Conservation (phyloP, 2,888 invertebrate species). For the Athripsodes cinereus region DNA sequence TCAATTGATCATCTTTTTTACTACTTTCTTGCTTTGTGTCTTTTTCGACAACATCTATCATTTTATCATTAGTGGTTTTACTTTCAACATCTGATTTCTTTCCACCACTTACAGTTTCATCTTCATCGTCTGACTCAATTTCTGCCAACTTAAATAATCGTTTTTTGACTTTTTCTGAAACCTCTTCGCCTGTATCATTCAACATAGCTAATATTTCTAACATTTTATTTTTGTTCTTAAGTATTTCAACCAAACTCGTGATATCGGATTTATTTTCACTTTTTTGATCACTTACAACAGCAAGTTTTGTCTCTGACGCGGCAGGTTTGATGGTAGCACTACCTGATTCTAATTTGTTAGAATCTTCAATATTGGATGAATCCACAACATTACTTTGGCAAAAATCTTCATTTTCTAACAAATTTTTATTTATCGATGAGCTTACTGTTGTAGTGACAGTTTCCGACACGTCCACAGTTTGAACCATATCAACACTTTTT, state of each 20-base stretch:
- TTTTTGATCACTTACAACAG: not conserved
- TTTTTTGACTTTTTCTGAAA: constrained; percentile 49
- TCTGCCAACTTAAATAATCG: constrained; percentile 53
- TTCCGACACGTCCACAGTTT: no score
- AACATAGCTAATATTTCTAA: constrained; percentile 43
- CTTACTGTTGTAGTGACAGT: no score
- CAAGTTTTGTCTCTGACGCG: not conserved
- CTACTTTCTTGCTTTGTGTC: no score
- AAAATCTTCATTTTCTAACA: not conserved
- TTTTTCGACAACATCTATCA: no score
- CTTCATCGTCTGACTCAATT: constrained; percentile 45
- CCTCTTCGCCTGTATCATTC: constrained; percentile 37
- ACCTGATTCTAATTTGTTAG: not conserved
- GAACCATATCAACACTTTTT: no score
- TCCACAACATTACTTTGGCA: not conserved
- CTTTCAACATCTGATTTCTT: no score
- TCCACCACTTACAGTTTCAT: constrained; percentile 1
- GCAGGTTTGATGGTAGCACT: not conserved
- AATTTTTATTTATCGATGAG: no score
- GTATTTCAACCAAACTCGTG: constrained; percentile 34
- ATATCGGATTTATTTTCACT: constrained; percentile 28
- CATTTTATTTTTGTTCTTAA: constrained; percentile 47
- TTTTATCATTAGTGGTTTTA: no score
- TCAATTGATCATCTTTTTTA: no score
- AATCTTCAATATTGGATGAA: not conserved